Conservation (phyloP, 2,888 invertebrate species). For the Ditula angustiorana region DNA sequence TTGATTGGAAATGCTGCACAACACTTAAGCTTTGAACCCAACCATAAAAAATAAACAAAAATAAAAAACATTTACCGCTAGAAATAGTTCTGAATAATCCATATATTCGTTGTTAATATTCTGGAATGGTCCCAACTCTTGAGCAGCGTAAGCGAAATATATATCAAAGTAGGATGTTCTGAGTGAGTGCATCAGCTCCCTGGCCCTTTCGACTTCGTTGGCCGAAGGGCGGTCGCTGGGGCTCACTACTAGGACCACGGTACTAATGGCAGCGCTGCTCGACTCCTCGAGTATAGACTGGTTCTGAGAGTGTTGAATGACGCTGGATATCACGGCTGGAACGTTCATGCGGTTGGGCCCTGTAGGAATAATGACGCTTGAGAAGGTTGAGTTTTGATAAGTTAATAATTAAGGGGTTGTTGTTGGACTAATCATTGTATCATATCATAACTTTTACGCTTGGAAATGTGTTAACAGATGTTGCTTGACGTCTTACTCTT, state of each 20-base stretch:
- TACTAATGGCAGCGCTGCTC: conserved; percentile 71
- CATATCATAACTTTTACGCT: too few relatives aligned
- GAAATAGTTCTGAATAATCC: conserved; percentile 80
- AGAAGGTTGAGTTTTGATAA: not conserved
- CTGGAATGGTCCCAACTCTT: conserved; percentile 72
- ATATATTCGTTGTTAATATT: conserved; percentile 76
- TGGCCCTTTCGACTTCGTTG: conserved; percentile 69
- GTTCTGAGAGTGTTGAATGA: conserved; percentile 77
- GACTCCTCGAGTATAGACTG: conserved; percentile 69
- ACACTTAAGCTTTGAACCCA: too few relatives aligned
- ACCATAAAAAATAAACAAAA: not conserved
- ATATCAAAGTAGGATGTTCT: conserved; percentile 80
- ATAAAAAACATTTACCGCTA: conserved; percentile 49
- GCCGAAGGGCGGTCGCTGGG: conserved; percentile 77
- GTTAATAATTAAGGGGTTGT: not conserved
- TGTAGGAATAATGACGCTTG: conserved; percentile 47
- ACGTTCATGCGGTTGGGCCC: conserved; percentile 84
- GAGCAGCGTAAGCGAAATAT: conserved; percentile 81
- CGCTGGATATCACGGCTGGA: conserved; percentile 75
- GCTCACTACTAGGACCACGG: conserved; percentile 82
- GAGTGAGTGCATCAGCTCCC: conserved; percentile 72
- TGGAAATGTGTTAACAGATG: too few relatives aligned
- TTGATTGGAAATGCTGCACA: too few relatives aligned
- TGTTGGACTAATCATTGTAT: too few relatives aligned
- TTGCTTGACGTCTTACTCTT: too few relatives aligned